Evolutionary conservation across 2,113 vertebrate species (phyloP).

Genomic region (Halcyon senegalensis): DNA sequence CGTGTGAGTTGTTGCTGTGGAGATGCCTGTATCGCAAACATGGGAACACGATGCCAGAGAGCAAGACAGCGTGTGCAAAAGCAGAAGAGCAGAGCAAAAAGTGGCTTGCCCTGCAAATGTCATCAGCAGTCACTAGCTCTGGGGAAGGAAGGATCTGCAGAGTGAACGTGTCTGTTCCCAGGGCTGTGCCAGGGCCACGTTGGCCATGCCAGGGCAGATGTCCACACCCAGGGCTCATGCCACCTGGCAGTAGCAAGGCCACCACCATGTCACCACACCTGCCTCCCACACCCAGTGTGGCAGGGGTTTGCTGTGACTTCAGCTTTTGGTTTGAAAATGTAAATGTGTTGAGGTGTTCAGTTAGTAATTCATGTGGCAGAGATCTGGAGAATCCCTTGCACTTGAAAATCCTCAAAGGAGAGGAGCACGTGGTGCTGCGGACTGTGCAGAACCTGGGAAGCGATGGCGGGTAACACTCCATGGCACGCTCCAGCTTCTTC

Average conservation of each 20-base stretch:
- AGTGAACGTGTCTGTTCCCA: rapidly evolving
- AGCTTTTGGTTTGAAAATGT: background rate
- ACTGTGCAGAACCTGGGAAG: rapidly evolving
- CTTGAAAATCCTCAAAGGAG: background rate
- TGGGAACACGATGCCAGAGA: background rate
- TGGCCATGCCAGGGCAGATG: rapidly evolving
- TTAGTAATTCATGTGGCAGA: background rate
- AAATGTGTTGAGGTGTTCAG: rapidly evolving
- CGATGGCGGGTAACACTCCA: rapidly evolving
- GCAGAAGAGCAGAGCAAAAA: background rate
- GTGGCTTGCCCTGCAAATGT: background rate
- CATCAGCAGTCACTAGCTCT: background rate
- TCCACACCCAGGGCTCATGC: background rate
- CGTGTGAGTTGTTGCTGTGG: background rate
- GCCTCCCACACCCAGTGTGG: rapidly evolving
- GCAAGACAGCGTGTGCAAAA: background rate
- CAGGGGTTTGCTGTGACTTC: background rate
- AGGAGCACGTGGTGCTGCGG: rapidly evolving
- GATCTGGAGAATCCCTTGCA: background rate
- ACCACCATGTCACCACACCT: rapidly evolving
- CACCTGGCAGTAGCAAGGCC: background rate
- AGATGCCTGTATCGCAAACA: background rate
- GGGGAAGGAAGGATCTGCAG: background rate
- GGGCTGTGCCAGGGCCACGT: background rate
- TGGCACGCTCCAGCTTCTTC: background rate